Evolutionary conservation across 2,888 invertebrate genomes (phyloP).

Genomic region (Ophonus ardosiacus): DNA sequence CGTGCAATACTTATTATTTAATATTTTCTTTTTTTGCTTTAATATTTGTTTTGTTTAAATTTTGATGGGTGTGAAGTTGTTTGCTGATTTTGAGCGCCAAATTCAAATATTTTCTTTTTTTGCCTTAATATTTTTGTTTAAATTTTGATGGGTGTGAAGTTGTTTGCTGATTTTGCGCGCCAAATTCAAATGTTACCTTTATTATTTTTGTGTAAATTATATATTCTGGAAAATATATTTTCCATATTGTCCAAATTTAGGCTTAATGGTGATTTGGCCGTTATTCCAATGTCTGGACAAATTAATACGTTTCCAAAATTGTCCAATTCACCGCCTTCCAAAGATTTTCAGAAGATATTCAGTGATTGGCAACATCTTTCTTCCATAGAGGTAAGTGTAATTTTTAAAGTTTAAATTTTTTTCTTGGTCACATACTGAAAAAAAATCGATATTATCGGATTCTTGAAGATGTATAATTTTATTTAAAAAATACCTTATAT

Average conservation of each 20-base stretch:
- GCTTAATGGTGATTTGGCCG: slow-evolving; percentile 74
- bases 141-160: neutral
- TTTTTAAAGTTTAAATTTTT: no score
- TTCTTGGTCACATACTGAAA: no score
- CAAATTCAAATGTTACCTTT: neutral
- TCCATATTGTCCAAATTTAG: slow-evolving; percentile 67
- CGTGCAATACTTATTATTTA: no score
- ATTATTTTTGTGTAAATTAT: no score
- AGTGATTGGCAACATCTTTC: slow-evolving; percentile 77
- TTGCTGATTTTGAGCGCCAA: neutral
- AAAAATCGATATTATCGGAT: no score
- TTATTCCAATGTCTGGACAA: slow-evolving; percentile 73
- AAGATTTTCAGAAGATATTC: slow-evolving; percentile 77
- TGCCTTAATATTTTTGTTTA: no score
- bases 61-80: neutral
- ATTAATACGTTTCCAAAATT: slow-evolving; percentile 64
- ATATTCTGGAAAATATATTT: neutral
- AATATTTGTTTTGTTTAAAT: neutral
- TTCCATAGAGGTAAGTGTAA: slow-evolving; percentile 73
- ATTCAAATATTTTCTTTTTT: neutral
- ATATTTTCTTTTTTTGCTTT: slow-evolving; percentile 57
- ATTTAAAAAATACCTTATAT: no score
- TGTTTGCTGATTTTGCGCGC: neutral
- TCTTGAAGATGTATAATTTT: no score
- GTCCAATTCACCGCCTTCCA: slow-evolving; percentile 71